These are phyloP conservation scores for Pogonomyrmex californicus DNA, from an alignment of 1,140 invertebrate species.

Conservation along the genomic window DNA sequence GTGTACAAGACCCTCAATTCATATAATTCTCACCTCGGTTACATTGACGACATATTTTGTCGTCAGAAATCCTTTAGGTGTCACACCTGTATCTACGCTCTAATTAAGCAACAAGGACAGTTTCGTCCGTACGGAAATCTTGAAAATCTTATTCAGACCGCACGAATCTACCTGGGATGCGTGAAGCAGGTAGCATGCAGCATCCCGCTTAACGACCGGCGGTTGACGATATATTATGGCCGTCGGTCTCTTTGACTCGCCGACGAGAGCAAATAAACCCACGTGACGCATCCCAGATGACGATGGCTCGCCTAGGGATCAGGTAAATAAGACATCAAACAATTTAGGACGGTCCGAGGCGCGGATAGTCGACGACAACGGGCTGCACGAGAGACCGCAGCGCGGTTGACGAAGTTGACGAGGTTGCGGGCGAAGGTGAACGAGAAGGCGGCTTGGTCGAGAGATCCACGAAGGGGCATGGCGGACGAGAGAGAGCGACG, in stretches of 20 bases:
- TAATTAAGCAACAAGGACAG: background rate
- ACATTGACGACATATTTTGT: background rate
- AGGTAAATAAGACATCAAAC: constrained; percentile 85
- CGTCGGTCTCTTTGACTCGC: constrained; percentile 68
- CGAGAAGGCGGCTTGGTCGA: constrained; percentile 12
- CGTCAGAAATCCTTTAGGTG: background rate
- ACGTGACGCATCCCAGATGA: constrained; percentile 75
- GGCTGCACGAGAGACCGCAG: constrained; percentile 69
- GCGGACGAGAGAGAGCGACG: background rate
- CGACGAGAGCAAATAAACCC: constrained; percentile 81
- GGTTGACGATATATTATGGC: constrained; percentile 60
- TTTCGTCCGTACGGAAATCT: too few species aligned
- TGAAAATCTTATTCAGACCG: background rate
- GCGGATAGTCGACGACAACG: constrained; percentile 72
- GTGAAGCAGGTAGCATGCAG: constrained; percentile 31
- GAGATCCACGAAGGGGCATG: background rate
- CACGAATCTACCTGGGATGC: constrained; percentile 27
- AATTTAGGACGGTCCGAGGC: constrained; percentile 77
- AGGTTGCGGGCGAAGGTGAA: constrained; percentile 75
- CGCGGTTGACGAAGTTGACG: constrained; percentile 74
- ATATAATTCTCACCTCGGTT: background rate
- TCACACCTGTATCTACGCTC: background rate
- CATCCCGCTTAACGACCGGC: constrained; percentile 4
- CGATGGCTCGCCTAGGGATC: constrained; percentile 27
- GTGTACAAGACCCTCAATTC: background rate